Evolutionary conservation across 2,797 vertebrate genomes (phyloP).

Genomic region (Spheniscus humboldti): DNA sequence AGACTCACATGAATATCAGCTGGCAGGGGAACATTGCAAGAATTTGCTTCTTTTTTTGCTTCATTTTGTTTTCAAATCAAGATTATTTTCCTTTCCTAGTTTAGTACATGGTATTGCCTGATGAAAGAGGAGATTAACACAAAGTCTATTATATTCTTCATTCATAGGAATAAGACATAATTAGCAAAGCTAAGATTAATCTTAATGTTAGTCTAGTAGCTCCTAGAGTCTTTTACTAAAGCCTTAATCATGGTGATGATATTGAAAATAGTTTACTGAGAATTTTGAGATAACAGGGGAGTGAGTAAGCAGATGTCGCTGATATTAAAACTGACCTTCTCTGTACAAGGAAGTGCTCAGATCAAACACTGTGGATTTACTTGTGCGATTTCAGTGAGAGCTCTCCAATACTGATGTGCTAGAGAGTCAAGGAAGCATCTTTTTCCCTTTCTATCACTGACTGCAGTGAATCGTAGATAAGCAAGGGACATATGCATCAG

Average conservation of each 20-base stretch:
- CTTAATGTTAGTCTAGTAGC: not conserved
- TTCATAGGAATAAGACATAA: not conserved
- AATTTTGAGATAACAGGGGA: not conserved
- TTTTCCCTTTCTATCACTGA: not conserved
- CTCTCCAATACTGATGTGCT: not conserved
- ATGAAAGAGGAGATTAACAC: not conserved
- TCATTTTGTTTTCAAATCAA: not conserved
- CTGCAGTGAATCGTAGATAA: not conserved
- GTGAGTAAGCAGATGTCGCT: not conserved
- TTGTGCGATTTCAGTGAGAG: not conserved
- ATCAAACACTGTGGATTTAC: not conserved
- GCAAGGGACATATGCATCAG: not conserved
- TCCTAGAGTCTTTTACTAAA: slow-evolving; percentile 5
- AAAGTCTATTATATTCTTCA: not conserved
- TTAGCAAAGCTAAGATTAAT: slow-evolving; percentile 23
- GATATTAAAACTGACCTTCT: not conserved
- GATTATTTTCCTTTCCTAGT: not conserved
- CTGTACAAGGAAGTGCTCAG: not conserved
- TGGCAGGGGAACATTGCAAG: not conserved
- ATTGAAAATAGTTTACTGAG: not conserved
- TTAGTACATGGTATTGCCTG: not conserved
- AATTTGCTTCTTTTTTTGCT: not conserved
- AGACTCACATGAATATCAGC: not conserved
- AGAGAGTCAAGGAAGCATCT: not conserved
- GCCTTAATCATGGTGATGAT: not conserved